Percentiles rank a stretch among this genome's conserved stretches.
phyloP scores from a whole-genome alignment of 2,113 vertebrate genomes.

The Chaenogobius annularis region DNA sequence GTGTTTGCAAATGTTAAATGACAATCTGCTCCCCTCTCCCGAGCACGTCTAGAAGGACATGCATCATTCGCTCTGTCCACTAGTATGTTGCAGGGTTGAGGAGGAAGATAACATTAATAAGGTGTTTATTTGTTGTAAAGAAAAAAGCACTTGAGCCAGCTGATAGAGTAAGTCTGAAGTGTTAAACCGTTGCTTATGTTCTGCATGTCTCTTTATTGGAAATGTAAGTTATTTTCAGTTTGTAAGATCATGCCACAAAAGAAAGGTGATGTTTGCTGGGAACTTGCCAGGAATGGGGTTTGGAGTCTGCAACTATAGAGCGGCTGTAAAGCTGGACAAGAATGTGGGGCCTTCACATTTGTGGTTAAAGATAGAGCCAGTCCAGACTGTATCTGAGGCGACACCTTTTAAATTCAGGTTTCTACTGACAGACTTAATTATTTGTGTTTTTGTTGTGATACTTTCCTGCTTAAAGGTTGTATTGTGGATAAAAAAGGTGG shows the following conservation, averaged over 20 bases:
- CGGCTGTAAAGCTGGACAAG: conserved; percentile 84
- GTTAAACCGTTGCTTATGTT: conserved; percentile 22
- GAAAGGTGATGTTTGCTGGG: conserved; percentile 61
- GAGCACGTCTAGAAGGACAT: conserved; percentile 55
- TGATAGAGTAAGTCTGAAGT: conserved; percentile 21
- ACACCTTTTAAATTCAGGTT: conserved; percentile 82
- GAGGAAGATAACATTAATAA: conserved; percentile 37
- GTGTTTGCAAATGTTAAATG: conserved; percentile 54
- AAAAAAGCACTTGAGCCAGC: conserved; percentile 7
- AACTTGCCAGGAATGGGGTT: conserved; percentile 64
- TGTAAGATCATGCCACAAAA: conserved; percentile 65
- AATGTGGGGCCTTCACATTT: conserved; percentile 92
- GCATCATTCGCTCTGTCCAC: conserved; percentile 37
- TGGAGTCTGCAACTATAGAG: conserved; percentile 81
- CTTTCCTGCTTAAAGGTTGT: conserved; percentile 27
- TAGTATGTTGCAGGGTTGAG: neutral
- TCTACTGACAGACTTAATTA: conserved; percentile 44
- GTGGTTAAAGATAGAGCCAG: conserved; percentile 97
- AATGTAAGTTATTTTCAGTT: conserved; percentile 49
- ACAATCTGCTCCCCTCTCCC: conserved; percentile 35
- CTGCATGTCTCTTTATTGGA: conserved; percentile 15
- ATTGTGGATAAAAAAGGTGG: conserved; percentile 27
- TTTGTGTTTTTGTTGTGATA: conserved; percentile 65
- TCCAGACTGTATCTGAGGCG: conserved; percentile 71
- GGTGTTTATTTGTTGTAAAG: conserved; percentile 22